Base-by-base conservation (phyloP, 2,113 vertebrate genomes). In the Odontesthes bonariensis region DNA sequence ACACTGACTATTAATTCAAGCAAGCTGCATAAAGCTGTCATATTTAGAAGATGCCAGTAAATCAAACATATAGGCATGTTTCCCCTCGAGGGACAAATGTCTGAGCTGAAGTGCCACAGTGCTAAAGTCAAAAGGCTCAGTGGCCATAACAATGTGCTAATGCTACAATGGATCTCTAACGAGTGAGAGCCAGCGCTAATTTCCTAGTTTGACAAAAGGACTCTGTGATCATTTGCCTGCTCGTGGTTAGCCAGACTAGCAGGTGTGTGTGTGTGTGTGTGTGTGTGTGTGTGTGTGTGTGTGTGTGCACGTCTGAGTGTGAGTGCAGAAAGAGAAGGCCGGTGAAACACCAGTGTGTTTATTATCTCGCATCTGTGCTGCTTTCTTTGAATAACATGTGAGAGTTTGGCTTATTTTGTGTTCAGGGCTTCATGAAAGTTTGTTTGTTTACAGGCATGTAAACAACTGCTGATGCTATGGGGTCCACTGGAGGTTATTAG, bases 161-260 rank as follows among this genome's bases (percentile, higher is more conserved):
- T 92, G 89, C 91, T 90, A 90, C 90, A 91, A 91, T 87, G 79
- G 85, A 63, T 78, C 64, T 85, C 64, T 91, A 88, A 91, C 69
- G 63, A 89, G 90, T 64, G 76, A 86, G 77, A 78, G 83, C 55
- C 84, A 66, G 84, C 46, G 88, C 83, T 91, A 92, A 89, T 94
- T 85, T 90, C 65, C 84, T 76, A 68, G 75, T 91, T 89, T 63
- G 81, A 92, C 86, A 91, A 93, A 88, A 83, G 82, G 86, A 81
- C 74, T 76, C 72, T 87, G 76, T 90, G 79, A 83, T 86, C 74
- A 49, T 67, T 69, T 69, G 73, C 78, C 19, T 70, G 83, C 73
- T 78, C 83, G 84, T 46, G 42, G 75, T 77, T 79, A 22, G 76
- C 74, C 31, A 65, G 60, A 42, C 66, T n/a, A 84, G 86, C 86